Conservation (phyloP, 2,797 vertebrate genomes). For the Xenopus petersii region DNA sequence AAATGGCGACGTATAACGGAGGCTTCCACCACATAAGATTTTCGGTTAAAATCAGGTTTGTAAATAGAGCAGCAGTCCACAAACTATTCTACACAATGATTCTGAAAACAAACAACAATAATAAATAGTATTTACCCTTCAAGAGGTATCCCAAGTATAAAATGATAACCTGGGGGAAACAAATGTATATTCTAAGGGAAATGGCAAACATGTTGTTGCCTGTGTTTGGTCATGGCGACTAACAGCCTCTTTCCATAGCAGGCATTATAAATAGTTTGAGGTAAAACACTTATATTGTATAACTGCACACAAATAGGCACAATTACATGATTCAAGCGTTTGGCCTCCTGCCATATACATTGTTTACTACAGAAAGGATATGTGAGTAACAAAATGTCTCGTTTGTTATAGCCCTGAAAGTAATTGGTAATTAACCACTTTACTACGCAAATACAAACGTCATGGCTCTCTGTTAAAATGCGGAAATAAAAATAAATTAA, state of each 20-base stretch:
- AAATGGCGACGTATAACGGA: conserved; percentile 48
- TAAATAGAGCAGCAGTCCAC: conserved; percentile 57
- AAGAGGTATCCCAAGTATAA: conserved; percentile 59
- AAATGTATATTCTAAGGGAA: background rate
- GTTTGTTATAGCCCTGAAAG: background rate
- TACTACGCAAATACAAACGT: conserved; percentile 58
- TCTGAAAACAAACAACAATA: conserved; percentile 64
- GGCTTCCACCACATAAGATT: conserved; percentile 48
- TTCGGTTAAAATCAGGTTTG: conserved; percentile 52
- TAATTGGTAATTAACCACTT: conserved; percentile 51
- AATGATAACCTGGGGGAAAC: background rate
- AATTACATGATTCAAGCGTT: too few species aligned
- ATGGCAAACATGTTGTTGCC: too few species aligned
- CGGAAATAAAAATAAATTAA: conserved; percentile 56
- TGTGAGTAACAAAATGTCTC: too few species aligned
- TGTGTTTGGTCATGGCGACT: too few species aligned
- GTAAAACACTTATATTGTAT: too few species aligned
- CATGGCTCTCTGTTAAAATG: conserved; percentile 61
- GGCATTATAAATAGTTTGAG: too few species aligned
- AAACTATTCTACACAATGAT: conserved; percentile 62
- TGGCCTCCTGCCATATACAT: too few species aligned
- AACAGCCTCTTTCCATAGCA: too few species aligned
- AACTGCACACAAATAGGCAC: too few species aligned
- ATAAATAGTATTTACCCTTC: conserved; percentile 68
- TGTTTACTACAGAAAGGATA: too few species aligned